A percentile compares a stretch with the other conserved stretches of the same genome.
Evolutionary conservation across 2,888 invertebrate genomes (phyloP).

Genomic region (Caenorhabditis imperialis): DNA sequence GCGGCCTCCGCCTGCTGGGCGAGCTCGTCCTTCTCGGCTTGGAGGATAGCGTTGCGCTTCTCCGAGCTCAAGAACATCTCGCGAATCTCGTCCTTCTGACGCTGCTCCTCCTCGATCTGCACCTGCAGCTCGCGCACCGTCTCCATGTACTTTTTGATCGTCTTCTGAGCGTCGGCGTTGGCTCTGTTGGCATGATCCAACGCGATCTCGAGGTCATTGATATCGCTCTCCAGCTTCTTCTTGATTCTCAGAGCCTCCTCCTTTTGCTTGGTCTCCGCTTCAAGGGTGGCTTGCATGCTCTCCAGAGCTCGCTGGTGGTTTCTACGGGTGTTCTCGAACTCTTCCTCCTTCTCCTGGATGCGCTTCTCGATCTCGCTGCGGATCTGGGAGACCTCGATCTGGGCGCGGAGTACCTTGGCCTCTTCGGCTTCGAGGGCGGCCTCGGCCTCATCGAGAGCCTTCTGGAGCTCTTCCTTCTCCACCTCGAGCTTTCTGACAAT

Average conservation of each 20-base stretch:
- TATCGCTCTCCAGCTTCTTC: constrained; percentile 99
- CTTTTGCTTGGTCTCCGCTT: constrained; percentile 75
- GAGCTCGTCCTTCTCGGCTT: constrained; percentile 98
- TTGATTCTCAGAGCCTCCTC: constrained; percentile 98
- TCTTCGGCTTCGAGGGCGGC: constrained; percentile 99
- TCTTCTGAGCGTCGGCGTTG: constrained; percentile 85
- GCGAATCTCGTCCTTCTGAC: constrained; percentile 91
- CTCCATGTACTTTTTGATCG: constrained; percentile 92
- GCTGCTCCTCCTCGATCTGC: constrained; percentile 93
- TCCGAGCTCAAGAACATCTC: constrained; percentile 97
- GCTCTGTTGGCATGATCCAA: constrained; percentile 97
- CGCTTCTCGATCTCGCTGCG: constrained; percentile 98
- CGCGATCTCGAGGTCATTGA: constrained; percentile 92
- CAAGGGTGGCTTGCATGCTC: constrained; percentile 87
- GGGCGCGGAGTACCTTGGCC: constrained; percentile 77
- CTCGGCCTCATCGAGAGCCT: constrained; percentile 89
- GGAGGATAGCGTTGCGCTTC: constrained; percentile 95
- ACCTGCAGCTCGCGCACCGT: constrained; percentile 85
- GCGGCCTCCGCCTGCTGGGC: constrained; percentile 82
- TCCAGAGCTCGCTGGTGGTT: constrained; percentile 99
- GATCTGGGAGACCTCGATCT: constrained; percentile 86
- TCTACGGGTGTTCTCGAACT: constrained; percentile 97
- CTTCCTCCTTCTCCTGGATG: constrained; percentile 98
- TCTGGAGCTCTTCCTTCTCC: constrained; percentile 90
- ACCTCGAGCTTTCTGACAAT: constrained; percentile 97